Evolutionary conservation across 2,888 invertebrate species (phyloP).

Genomic region (Koerneria pararmatus): DNA sequence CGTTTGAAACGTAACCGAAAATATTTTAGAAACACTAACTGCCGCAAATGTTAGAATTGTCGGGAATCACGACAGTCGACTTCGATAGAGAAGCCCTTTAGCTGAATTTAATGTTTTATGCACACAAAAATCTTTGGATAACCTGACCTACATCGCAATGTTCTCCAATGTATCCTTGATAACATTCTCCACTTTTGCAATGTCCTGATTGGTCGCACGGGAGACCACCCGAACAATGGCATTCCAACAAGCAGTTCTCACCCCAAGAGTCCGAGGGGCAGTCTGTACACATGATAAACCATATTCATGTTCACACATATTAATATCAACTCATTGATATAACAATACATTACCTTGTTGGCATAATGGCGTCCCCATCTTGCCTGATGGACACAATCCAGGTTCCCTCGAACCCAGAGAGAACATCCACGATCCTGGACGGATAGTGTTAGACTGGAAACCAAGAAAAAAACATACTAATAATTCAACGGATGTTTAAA

Average conservation of each 20-base stretch:
- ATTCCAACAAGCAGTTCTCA: slow-evolving; percentile 41
- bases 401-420: slow-evolving; percentile 38
- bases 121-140: not conserved
- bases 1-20: too few species aligned
- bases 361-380: slow-evolving; percentile 48
- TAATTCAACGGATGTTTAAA: too few species aligned
- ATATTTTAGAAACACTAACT: too few species aligned
- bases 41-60: too few species aligned
- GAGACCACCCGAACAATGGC: slow-evolving; percentile 49
- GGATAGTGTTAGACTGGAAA: slow-evolving; percentile 54
- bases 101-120: too few species aligned
- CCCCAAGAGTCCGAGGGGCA: slow-evolving; percentile 54
- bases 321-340: not conserved
- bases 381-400: slow-evolving; percentile 50
- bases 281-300: slow-evolving; percentile 29
- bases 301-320: not conserved
- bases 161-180: slow-evolving; percentile 47
- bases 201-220: slow-evolving; percentile 53
- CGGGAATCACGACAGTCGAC: too few species aligned
- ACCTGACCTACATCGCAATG: slow-evolving; percentile 44
- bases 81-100: too few species aligned
- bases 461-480: too few species aligned
- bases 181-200: slow-evolving; percentile 47
- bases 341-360: slow-evolving; percentile 36
- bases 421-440: slow-evolving; percentile 58